A percentile compares a stretch with the other conserved stretches of the same genome.
Evolutionary conservation across 2,797 vertebrate species (phyloP).

Genomic region (Anisognathus igniventris): DNA sequence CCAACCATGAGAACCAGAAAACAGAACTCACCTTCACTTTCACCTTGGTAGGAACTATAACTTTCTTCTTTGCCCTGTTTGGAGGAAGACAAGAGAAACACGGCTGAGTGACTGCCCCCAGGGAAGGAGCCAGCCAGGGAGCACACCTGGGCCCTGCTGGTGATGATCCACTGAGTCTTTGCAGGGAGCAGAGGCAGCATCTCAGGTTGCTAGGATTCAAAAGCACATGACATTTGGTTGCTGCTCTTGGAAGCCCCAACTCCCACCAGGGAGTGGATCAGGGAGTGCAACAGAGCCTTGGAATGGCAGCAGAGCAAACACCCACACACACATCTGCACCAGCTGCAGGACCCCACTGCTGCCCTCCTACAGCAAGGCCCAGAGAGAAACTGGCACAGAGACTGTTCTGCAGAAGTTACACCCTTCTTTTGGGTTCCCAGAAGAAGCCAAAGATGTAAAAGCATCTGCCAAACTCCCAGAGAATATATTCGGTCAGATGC

Average conservation of each 20-base stretch:
- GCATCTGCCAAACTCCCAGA: not conserved
- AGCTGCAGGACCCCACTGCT: not conserved
- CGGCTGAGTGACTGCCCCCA: not conserved
- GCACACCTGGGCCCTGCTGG: not conserved
- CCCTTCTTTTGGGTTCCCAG: not conserved
- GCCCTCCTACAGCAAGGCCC: not conserved
- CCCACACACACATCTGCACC: not conserved
- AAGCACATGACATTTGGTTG: not conserved
- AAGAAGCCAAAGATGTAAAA: slow-evolving; percentile 26
- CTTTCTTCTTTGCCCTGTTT: slow-evolving; percentile 80
- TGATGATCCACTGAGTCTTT: slow-evolving; percentile 2
- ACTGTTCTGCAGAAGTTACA: not conserved
- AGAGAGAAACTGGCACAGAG: not conserved
- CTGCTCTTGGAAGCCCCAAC: not conserved
- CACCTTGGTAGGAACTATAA: slow-evolving; percentile 71
- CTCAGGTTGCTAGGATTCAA: slow-evolving; percentile 41
- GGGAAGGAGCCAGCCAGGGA: not conserved
- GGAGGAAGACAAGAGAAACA: slow-evolving; percentile 41
- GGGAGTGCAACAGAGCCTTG: not conserved
- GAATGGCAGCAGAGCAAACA: not conserved
- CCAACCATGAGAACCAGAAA: not conserved
- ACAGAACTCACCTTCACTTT: slow-evolving; percentile 78
- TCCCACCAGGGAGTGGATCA: not conserved
- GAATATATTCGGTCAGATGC: slow-evolving; percentile 17
- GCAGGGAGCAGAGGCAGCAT: slow-evolving; percentile 28